Base-by-base conservation (phyloP, 30 jellyfish, hydroid and myxozoan species). In the Morbakka virulenta region DNA sequence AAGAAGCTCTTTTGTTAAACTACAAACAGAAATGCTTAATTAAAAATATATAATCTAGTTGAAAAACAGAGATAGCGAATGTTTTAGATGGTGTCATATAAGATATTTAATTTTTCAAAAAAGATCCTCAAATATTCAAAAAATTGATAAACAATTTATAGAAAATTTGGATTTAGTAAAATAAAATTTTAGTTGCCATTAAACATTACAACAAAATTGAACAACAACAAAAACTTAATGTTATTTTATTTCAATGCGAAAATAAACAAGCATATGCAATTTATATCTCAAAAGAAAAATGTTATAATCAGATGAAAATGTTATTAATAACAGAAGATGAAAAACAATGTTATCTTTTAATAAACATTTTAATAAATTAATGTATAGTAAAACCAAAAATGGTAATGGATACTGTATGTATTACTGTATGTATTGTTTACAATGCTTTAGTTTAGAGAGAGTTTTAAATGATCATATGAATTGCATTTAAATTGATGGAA, bases 91-190 rank as follows among this genome's bases (percentile, higher is more conserved):
- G n/a, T n/a, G n/a, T n/a, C n/a, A n/a, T n/a, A n/a, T n/a, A n/a
- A n/a, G n/a, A n/a, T n/a, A n/a, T n/a, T n/a, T n/a, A n/a, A n/a
- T n/a, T n/a, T n/a, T n/a, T n/a, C n/a, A n/a, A n/a, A n/a, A n/a
- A n/a, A n/a, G n/a, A n/a, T n/a, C n/a, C n/a, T n/a, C 82, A 77
- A 48, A 17, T 80, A 49, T 28, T 62, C 32, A 74, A 74, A 68
- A 74, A 51, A 28, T 52, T 74, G 86, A 74, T 53, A 74, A 57
- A 29, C 67, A 50, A 57, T 65, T 11, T 34, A 47, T 62, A 36
- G 67, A 71, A 12, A 67, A 81, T 22, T 32, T 81, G 48, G 70
- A 81, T 57, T 81, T n/a, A 79, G 2, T 85, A 80, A 62, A 81
- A 69, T 29, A 71, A 31, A 2, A 69, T 81, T 61, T 86, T 79